Conservation (phyloP, 2,888 invertebrate genomes). For the Apoderus coryli region DNA sequence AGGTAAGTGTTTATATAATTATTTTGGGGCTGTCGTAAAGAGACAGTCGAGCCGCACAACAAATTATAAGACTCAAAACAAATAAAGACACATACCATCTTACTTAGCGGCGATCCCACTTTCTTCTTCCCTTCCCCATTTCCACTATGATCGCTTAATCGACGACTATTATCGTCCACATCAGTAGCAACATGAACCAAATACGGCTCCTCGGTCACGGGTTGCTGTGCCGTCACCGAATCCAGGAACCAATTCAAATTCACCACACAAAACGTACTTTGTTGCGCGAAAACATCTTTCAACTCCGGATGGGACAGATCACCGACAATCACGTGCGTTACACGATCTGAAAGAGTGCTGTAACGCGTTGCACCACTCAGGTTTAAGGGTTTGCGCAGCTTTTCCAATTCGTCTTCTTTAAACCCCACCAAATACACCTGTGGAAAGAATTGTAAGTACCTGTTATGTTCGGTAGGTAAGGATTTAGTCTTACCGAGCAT, state of each 20-base stretch:
- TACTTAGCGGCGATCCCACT: slow-evolving; percentile 42
- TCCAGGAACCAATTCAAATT: slow-evolving; percentile 60
- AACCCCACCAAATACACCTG: slow-evolving; percentile 59
- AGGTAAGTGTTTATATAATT: no score
- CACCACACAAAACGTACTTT: slow-evolving; percentile 37
- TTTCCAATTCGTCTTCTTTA: slow-evolving; percentile 44
- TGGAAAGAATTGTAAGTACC: slow-evolving; percentile 16
- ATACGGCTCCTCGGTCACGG: slow-evolving; percentile 40
- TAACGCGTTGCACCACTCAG: slow-evolving; percentile 73
- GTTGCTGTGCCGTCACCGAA: slow-evolving; percentile 47
- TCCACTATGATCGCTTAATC: no score
- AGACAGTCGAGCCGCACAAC: no score
- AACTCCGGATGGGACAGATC: slow-evolving; percentile 38
- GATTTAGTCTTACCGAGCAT: slow-evolving; percentile 39
- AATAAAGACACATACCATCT: slow-evolving; percentile 42
- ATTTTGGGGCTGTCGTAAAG: no score
- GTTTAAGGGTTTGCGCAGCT: slow-evolving; percentile 53
- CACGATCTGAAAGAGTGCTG: slow-evolving; percentile 56
- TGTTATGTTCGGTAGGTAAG: not conserved
- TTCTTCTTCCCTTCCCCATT: slow-evolving; percentile 7
- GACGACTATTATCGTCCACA: no score
- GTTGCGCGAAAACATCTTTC: slow-evolving; percentile 24
- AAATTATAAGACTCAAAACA: no score
- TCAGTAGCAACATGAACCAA: slow-evolving; percentile 19
- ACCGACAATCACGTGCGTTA: slow-evolving; percentile 70